Percentiles rank a stretch among this genome's conserved stretches.
phyloP scores from a whole-genome alignment of 1,140 invertebrate genomes.

The Macrotrachela quadricornifera region DNA sequence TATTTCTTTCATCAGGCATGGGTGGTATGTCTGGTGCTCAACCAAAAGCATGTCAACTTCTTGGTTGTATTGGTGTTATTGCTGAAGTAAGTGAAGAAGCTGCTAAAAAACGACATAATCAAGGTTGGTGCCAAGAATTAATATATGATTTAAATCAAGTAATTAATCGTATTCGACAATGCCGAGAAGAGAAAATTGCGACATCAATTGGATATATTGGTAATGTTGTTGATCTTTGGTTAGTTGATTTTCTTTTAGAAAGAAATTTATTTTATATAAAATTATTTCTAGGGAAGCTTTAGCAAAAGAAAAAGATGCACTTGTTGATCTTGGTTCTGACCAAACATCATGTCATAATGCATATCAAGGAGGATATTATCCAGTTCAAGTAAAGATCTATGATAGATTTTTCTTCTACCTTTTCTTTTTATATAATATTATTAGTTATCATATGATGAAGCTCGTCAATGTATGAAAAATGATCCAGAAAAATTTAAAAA shows the following conservation, averaged over 20 bases:
- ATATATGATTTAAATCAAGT: constrained; percentile 34
- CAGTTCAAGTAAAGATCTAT: constrained; percentile 38
- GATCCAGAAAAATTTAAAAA: constrained; percentile 36
- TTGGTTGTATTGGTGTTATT: constrained; percentile 44
- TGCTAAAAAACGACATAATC: constrained; percentile 38
- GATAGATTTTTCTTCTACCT: no score
- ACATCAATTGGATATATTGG: constrained; percentile 44
- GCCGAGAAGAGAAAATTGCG: constrained; percentile 19
- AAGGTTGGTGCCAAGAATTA: constrained; percentile 42
- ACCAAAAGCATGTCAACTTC: constrained; percentile 44
- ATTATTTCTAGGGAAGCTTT: neutral
- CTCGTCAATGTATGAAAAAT: constrained; percentile 33
- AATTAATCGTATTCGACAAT: constrained; percentile 30
- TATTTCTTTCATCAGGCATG: constrained; percentile 11
- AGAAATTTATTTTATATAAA: neutral
- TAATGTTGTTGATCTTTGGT: constrained; percentile 42
- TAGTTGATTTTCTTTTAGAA: neutral
- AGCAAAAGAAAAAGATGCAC: constrained; percentile 38
- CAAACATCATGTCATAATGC: constrained; percentile 48
- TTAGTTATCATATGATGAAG: constrained; percentile 30
- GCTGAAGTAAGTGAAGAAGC: constrained; percentile 43
- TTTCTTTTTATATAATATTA: no score
- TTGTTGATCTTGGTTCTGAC: constrained; percentile 45
- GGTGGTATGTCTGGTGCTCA: constrained; percentile 46
- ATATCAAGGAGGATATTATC: constrained; percentile 45